phyloP scores from a whole-genome alignment of 2,888 invertebrate species.

The Drosophila rellima region DNA sequence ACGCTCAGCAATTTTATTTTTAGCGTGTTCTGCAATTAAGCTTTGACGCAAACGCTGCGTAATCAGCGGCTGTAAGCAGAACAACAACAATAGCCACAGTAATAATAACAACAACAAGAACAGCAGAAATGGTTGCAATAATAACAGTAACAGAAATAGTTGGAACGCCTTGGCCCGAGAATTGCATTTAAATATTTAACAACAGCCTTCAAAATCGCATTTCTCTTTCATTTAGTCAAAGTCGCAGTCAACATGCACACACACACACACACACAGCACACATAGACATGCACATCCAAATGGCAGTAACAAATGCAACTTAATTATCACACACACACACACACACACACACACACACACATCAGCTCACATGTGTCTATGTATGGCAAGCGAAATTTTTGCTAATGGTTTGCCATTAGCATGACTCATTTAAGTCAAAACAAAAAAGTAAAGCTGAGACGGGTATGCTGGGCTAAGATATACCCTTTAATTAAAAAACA shows the following conservation, averaged over 20 bases:
- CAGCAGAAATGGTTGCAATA: conserved; percentile 6
- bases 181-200: conserved; percentile 77
- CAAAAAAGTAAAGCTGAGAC: conserved; percentile 31
- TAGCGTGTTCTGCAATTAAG: conserved; percentile 64
- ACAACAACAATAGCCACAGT: conserved; percentile 22
- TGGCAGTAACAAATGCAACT: conserved; percentile 67
- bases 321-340: conserved; percentile 64
- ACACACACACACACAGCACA: conserved; percentile 34
- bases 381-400: conserved; percentile 62
- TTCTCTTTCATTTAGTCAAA: conserved; percentile 69
- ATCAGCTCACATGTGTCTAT: conserved; percentile 21
- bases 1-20: conserved; percentile 57
- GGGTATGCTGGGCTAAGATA: background rate
- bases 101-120: conserved; percentile 1
- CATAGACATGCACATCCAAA: conserved; percentile 34
- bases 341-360: conserved; percentile 14
- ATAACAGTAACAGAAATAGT: conserved; percentile 36
- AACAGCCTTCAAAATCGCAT: conserved; percentile 78
- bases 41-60: conserved; percentile 62
- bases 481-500: background rate
- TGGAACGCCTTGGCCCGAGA: conserved; percentile 46
- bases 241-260: conserved; percentile 27
- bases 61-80: conserved; percentile 49
- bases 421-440: conserved; percentile 76
- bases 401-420: conserved; percentile 80